A percentile compares a stretch with the other conserved stretches of the same genome.
phyloP scores from a whole-genome alignment of 1,140 invertebrate genomes.

The Drosophila serrata region DNA sequence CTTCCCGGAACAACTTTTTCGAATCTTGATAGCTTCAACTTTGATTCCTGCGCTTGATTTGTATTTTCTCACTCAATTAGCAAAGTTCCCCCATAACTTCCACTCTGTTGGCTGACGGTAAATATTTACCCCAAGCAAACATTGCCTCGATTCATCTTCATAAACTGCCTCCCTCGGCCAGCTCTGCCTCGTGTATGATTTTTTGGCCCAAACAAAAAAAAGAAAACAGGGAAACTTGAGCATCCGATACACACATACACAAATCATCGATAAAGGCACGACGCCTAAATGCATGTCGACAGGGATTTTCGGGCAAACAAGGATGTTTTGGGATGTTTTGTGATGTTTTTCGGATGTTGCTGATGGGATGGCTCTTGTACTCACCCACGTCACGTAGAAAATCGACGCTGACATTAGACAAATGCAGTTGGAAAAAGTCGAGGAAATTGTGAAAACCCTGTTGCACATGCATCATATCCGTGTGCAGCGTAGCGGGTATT shows the following conservation, averaged over 20 bases:
- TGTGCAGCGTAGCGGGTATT: constrained; percentile 69
- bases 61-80: constrained; percentile 40
- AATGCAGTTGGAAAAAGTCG: constrained; percentile 78
- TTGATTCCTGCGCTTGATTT: constrained; percentile 33
- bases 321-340: not conserved
- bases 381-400: constrained; percentile 79
- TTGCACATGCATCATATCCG: constrained; percentile 78
- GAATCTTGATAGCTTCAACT: constrained; percentile 18
- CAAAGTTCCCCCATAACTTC: constrained; percentile 45
- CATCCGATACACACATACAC: constrained; percentile 11
- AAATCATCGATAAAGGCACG: constrained; percentile 46
- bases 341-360: constrained; percentile 4
- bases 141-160: constrained; percentile 47
- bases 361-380: constrained; percentile 44
- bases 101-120: constrained; percentile 21
- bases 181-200: constrained; percentile 3
- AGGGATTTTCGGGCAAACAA: constrained; percentile 42
- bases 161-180: constrained; percentile 30
- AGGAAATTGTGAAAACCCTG: constrained; percentile 76
- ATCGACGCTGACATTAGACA: constrained; percentile 72
- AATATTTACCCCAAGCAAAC: constrained; percentile 40
- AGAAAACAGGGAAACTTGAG: constrained; percentile 25
- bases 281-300: constrained; percentile 47
- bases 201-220: constrained; percentile 4
- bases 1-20: not conserved